A percentile compares a stretch with the other conserved stretches of the same genome.
These are phyloP conservation scores for Ahaetulla prasina DNA, from an alignment of 2,113 vertebrate species.

Conservation along the genomic window DNA sequence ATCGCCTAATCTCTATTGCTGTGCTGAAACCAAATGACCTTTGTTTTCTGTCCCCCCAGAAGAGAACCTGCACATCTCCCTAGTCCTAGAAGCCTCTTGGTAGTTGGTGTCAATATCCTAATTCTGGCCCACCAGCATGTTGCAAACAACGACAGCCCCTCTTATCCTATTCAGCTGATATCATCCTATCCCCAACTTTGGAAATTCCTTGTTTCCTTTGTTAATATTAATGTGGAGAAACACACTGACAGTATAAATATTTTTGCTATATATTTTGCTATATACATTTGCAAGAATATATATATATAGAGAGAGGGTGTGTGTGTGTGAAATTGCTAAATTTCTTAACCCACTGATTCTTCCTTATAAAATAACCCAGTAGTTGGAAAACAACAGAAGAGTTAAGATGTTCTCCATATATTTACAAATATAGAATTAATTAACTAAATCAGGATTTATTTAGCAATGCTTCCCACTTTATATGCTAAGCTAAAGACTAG, in stretches of 20 bases:
- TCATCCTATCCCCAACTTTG: neutral
- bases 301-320: neutral
- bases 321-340: neutral
- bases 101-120: neutral
- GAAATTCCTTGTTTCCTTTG: neutral
- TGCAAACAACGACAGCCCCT: neutral
- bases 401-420: neutral
- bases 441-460: neutral
- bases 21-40: neutral
- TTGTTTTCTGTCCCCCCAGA: neutral
- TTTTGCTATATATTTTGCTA: no score
- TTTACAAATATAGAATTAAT: neutral
- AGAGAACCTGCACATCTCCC: neutral
- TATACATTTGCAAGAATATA: neutral
- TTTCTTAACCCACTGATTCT: neutral
- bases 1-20: neutral
- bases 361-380: neutral
- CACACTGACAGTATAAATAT: no score
- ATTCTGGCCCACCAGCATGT: neutral
- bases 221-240: neutral
- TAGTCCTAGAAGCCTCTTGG: neutral
- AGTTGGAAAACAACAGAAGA: neutral
- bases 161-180: neutral
- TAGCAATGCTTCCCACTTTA: neutral
- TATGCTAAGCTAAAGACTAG: neutral